Evolutionary conservation across 2,113 vertebrate genomes (phyloP), one percentile per base, ranked within the genome.

Genomic region (Rhinopomastus cyanomelas): DNA sequence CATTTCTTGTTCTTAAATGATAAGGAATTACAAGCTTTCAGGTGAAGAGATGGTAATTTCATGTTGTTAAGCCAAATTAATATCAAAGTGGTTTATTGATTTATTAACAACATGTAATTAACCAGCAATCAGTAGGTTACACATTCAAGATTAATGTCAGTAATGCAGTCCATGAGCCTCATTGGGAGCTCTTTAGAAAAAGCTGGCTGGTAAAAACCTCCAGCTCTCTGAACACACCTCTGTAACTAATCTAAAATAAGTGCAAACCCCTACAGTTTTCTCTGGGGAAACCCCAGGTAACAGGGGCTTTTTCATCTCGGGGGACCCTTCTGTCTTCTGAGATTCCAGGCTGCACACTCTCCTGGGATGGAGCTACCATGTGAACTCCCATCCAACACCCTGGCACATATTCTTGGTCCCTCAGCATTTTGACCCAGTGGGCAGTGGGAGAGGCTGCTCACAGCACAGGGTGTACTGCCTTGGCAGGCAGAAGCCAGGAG

Each of bases 401-500:
- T 1, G 0, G 16, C 25, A 34, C 0, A 0, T 3, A 6, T 19
- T 13, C 15, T 10, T 37, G 29, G 7, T n/a, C 1, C 3, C 5
- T 16, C 13, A 23, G 22, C 2, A 3, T 5, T 36, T 5, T 13
- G 20, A 30, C 1, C 49, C 2, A 2, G 46, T 1, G 1, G 13
- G 1, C 3, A 14, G 27, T 16, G 29, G 57, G 15, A 71, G 29
- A 37, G 7, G 26, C n/a, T 73, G 49, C 49, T 27, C 1, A 2
- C 0, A 0, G 16, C n/a, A n/a, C 5, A 36, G 5, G 4, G 13
- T 37, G 9, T 1, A 0, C 16, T 77, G 27, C 25, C 27, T 2
- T 1, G 8, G 29, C 1, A 2, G n/a, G 13, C 7, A n/a, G 49
- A 37, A 25, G 15, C 3, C 2, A 4, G 15, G 20, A 46, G 22